Base-by-base conservation (phyloP, 2,113 vertebrate species). In the Redunca redunca region DNA sequence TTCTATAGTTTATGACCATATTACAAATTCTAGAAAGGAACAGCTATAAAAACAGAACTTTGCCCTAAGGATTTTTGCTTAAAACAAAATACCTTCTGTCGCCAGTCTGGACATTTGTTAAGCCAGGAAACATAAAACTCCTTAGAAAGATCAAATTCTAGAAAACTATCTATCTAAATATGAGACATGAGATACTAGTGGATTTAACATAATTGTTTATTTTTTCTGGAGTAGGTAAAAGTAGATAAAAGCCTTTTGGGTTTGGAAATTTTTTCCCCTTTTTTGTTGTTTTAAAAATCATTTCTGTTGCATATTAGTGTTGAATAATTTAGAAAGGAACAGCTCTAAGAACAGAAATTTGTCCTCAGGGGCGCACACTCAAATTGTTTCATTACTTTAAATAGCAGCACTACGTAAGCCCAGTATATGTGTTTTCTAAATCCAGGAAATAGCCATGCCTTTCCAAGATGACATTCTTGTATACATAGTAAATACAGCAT, bases 111-210 rank as follows among this genome's bases (percentile, higher is more conserved):
- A 90, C 28, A 88, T 96, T 96, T 90, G 30, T 88, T 88, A 90
- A 97, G 26, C 53, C 64, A 84, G 60, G 30, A 96, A 91, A 90
- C 60, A 82, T 80, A 90, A 88, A 92, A 83, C 48, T 89, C 52
- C 64, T 88, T 78, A 96, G 96, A 88, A 88, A 94, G 64, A 91
- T 94, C 48, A 80, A 94, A 92, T 97, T 95, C 58, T 71, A 96
- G 57, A 91, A 80, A 96, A 28, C 52, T 71, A 55, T 30, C 13
- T 90, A 25, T 90, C 60, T 96, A 93, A 95, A 55, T 93, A 83
- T 91, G 50, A 94, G 90, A 28, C 40, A 60, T 90, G 43, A 53
- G 28, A 57, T 78, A 36, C 13, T 83, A 85, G 21, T 85, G 81
- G 81, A 82, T 93, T 91, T 97, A 82, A 88, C n/a, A 26, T 60